These are phyloP conservation scores for Blastomussa wellsi DNA, from an alignment of 92 coral and sea anemone species.

Conservation along the genomic window DNA sequence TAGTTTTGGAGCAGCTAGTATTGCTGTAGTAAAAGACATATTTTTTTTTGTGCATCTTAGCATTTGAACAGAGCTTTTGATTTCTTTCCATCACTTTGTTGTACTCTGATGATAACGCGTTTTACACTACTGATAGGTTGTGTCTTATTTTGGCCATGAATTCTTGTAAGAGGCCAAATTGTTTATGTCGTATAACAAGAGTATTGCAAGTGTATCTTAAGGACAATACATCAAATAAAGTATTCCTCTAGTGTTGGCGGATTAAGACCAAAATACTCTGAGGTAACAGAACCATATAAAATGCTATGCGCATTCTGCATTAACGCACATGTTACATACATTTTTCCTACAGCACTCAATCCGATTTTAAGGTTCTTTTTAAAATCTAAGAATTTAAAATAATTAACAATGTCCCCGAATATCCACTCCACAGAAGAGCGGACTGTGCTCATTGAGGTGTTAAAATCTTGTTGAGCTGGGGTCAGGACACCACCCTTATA, in stretches of 20 bases:
- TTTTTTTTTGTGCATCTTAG: no score
- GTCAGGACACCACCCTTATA: no score
- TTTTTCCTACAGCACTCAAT: no score
- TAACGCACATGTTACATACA: slow-evolving; percentile 48
- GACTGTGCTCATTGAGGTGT: no score
- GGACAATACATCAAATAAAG: slow-evolving; percentile 35
- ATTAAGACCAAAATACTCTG: slow-evolving; percentile 48
- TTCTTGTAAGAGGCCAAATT: slow-evolving; percentile 14
- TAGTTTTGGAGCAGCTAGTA: no score
- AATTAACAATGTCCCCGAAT: slow-evolving; percentile 37
- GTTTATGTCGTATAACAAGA: slow-evolving; percentile 8
- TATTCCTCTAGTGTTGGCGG: slow-evolving; percentile 54
- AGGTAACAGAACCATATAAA: slow-evolving; percentile 51
- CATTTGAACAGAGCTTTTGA: no score
- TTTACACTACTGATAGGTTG: background rate
- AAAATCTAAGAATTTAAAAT: no score
- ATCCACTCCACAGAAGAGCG: slow-evolving; percentile 48
- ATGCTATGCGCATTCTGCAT: slow-evolving; percentile 50
- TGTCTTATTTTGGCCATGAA: slow-evolving; percentile 8
- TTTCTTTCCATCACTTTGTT: no score
- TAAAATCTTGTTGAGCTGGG: no score
- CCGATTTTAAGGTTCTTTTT: no score
- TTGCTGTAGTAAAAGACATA: no score
- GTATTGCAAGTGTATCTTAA: slow-evolving; percentile 14
- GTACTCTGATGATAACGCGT: background rate